These are phyloP conservation scores for Drosophila littoralis DNA, from an alignment of 1,140 invertebrate genomes.

Conservation along the genomic window DNA sequence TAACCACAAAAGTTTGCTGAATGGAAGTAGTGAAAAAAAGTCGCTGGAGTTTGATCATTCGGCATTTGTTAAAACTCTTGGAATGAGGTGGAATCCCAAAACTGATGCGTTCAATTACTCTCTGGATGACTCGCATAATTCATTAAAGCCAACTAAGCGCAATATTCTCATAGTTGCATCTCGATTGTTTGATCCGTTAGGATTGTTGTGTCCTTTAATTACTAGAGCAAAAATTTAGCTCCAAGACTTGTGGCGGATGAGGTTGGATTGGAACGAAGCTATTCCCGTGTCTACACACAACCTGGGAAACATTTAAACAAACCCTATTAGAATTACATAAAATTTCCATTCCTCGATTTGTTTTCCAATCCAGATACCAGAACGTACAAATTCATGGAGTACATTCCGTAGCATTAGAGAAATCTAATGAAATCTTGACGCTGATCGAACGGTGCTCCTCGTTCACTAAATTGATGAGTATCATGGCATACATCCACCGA, in stretches of 20 bases:
- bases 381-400: too few relatives aligned
- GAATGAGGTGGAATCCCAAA: not conserved
- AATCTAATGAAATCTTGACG: too few relatives aligned
- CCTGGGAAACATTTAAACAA: not conserved
- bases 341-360: not conserved
- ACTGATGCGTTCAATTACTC: not conserved
- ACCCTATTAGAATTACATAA: not conserved
- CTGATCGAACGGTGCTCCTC: too few relatives aligned
- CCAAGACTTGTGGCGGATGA: too few relatives aligned
- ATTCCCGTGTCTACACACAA: conserved; percentile 1
- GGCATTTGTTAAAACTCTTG: not conserved
- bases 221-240: too few relatives aligned
- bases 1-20: not conserved
- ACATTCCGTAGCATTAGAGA: not conserved
- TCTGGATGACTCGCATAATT: not conserved
- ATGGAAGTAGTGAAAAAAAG: not conserved
- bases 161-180: too few relatives aligned
- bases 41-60: too few relatives aligned
- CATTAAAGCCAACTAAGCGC: too few relatives aligned
- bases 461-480: not conserved
- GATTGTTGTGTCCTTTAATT: not conserved
- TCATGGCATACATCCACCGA: too few relatives aligned
- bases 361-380: not conserved
- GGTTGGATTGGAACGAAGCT: not conserved
- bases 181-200: too few relatives aligned